Evolutionary conservation across 2,797 vertebrate genomes (phyloP), one percentile per base, ranked within the genome.

Genomic region (Typhlichthys subterraneus): DNA sequence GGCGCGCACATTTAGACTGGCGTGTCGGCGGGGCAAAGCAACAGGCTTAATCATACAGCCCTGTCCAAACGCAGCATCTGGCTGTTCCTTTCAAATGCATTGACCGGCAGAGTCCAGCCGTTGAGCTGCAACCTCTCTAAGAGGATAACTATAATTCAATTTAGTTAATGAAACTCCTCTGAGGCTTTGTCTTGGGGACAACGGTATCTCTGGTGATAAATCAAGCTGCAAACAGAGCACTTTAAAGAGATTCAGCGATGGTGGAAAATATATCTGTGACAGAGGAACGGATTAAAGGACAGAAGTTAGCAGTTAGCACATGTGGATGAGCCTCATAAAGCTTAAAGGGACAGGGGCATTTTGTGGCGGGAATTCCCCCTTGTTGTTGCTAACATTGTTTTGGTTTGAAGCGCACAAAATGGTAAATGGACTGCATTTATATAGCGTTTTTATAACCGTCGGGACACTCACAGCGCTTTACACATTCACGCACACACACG

Each of bases 151-250:
- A 92, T 53, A 67, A 90, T 79, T 84, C 90, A 87, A 91, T 88
- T 89, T 84, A 88, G 91, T 93, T 93, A 95, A 94, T 92, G 91
- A 89, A 92, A 92, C 91, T 92, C 87, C 85, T 71, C 63, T 83
- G 85, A 93, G 93, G 92, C 93, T 92, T 94, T 90, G 89, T 93
- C 92, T 85, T 80, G 71, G 74, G 81, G 80, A 93, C 84, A 83
- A 74, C 64, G 82, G 83, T 94, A 93, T 94, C 91, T 88, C 87
- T 87, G 86, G 81, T 89, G 78, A 95, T 95, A 90, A 90, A 93
- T 93, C 91, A 91, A 87, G 89, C 86, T 82, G 88, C 90, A 88
- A 85, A 85, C 85, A 81, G 81, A 84, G 69, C 82, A 91, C 91
- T 88, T 92, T 87, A 42, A 42, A 89, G 85, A 92, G 80, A 91